Evolutionary conservation across 1,140 invertebrate species (phyloP).

Genomic region (Apis laboriosa): DNA sequence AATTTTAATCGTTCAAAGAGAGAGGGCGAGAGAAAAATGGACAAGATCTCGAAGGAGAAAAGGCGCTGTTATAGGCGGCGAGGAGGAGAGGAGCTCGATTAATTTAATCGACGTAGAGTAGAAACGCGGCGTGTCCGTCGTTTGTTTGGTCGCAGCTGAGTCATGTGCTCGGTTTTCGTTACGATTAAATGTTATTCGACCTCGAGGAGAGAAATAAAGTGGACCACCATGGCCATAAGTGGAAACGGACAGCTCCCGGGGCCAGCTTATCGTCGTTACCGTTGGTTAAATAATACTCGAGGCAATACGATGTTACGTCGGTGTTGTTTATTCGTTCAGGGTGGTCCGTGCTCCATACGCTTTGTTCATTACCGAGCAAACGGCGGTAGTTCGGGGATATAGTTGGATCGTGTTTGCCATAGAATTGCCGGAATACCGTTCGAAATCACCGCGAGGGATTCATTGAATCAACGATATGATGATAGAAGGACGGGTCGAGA

Average conservation of each 20-base stretch:
- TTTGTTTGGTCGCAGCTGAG: conserved; percentile 49
- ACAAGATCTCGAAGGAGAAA: background rate
- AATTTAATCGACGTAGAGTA: conserved; percentile 50
- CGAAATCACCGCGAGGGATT: background rate
- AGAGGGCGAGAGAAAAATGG: background rate
- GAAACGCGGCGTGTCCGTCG: conserved; percentile 28
- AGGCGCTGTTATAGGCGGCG: background rate
- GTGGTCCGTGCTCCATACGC: background rate
- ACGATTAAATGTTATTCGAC: conserved; percentile 37
- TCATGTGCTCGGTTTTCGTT: conserved; percentile 45
- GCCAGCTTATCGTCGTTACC: background rate
- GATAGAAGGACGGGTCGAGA: background rate
- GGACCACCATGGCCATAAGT: conserved; percentile 41
- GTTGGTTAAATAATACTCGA: conserved; percentile 2
- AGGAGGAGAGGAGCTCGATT: conserved; percentile 83
- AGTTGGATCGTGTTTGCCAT: background rate
- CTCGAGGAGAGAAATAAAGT: conserved; percentile 25
- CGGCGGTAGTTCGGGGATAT: background rate
- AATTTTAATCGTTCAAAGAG: background rate
- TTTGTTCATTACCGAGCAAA: background rate
- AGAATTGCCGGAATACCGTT: background rate
- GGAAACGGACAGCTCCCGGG: conserved; percentile 3
- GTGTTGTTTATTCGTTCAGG: background rate
- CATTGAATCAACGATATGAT: background rate
- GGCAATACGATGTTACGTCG: background rate